These are phyloP conservation scores for Palaemon carinicauda DNA, from an alignment of 1,140 invertebrate genomes.

Conservation along the genomic window DNA sequence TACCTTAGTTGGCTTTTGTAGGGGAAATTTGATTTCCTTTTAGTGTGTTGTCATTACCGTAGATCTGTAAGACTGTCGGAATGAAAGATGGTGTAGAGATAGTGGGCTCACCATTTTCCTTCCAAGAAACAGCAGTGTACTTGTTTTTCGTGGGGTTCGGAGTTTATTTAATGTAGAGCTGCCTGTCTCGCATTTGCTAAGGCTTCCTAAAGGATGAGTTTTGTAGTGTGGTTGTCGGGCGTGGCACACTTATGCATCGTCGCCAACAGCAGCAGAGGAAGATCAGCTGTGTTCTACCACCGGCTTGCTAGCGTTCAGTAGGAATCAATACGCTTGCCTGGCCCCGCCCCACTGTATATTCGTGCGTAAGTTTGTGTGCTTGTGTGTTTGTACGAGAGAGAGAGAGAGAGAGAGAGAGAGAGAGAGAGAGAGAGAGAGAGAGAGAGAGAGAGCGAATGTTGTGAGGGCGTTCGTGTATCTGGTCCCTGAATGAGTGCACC, in stretches of 20 bases:
- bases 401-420: background rate
- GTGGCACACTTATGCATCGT: background rate
- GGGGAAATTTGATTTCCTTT: too few relatives aligned
- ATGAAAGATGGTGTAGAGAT: too few relatives aligned
- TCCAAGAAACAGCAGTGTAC: too few relatives aligned
- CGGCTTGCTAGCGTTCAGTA: constrained; percentile 36
- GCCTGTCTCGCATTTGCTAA: too few relatives aligned
- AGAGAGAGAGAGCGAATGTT: constrained; percentile 19
- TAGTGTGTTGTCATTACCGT: too few relatives aligned
- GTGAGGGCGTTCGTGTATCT: constrained; percentile 25
- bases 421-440: background rate
- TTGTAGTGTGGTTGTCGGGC: background rate
- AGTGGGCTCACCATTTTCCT: too few relatives aligned
- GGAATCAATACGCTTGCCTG: constrained; percentile 45
- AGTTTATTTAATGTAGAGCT: too few relatives aligned
- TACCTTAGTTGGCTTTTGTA: too few relatives aligned
- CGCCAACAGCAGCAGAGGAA: constrained; percentile 15
- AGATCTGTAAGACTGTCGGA: too few relatives aligned
- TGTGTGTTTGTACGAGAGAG: constrained; percentile 6
- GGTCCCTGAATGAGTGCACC: constrained; percentile 2
- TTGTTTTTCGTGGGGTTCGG: too few relatives aligned
- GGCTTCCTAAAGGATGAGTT: too few relatives aligned
- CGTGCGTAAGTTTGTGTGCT: background rate
- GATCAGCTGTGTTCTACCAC: constrained; percentile 39
- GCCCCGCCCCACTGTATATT: constrained; percentile 26